phyloP scores from a whole-genome alignment of 2,797 vertebrate genomes.

The Anolis apletophallus region DNA sequence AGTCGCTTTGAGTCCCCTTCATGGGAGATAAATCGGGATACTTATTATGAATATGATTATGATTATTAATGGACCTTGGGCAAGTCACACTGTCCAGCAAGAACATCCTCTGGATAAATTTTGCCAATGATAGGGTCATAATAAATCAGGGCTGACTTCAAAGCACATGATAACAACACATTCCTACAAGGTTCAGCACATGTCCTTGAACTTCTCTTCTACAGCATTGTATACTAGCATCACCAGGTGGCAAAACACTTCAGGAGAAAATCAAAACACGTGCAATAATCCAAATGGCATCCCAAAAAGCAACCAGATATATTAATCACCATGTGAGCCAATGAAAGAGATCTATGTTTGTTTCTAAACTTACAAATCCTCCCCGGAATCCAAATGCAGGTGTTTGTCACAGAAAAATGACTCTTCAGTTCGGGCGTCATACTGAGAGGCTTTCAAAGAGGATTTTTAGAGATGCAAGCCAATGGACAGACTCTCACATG shows the following conservation, averaged over 20 bases:
- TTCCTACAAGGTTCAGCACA: neutral
- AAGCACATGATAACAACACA: neutral
- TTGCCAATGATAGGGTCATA: neutral
- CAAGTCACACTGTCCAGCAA: neutral
- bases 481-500: neutral
- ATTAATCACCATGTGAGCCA: conserved; percentile 7
- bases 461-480: neutral
- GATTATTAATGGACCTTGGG: neutral
- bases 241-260: neutral
- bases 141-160: neutral
- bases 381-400: neutral
- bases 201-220: neutral
- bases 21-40: no score
- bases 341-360: neutral
- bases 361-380: conserved; percentile 7
- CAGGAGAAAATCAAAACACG: neutral
- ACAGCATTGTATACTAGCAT: neutral
- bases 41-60: no score
- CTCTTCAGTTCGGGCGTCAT: conserved; percentile 11
- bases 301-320: conserved; percentile 20
- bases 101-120: neutral
- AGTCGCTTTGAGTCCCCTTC: no score
- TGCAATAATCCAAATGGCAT: conserved; percentile 8
- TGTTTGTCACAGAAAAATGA: conserved; percentile 1
- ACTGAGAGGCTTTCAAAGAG: neutral